Percentiles rank a stretch among this genome's conserved stretches.
phyloP scores from a whole-genome alignment of 2,113 vertebrate genomes.

The human (Homo sapiens) region DNA sequence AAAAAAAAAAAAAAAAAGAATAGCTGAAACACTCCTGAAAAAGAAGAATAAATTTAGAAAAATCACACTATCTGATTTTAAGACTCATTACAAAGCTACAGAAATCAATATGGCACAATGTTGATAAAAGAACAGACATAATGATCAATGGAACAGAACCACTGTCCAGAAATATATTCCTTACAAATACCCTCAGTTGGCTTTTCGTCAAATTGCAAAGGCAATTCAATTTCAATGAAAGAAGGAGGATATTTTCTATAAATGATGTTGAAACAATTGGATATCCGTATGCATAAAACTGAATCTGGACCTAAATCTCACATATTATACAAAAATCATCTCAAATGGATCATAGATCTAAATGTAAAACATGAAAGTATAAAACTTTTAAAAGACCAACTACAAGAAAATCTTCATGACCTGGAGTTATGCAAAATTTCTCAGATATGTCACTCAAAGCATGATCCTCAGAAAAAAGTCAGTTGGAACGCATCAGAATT shows the following conservation, averaged over 20 bases:
- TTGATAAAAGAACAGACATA: not conserved
- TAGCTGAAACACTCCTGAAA: not conserved
- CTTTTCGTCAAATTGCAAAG: not conserved
- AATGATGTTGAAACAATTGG: not conserved
- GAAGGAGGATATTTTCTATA: not conserved
- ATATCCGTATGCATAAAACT: not conserved
- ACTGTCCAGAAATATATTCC: not conserved
- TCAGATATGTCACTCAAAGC: not conserved
- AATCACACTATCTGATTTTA: not conserved
- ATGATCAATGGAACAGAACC: not conserved
- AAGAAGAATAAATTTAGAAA: not conserved
- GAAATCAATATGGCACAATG: not conserved
- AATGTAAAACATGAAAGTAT: not conserved
- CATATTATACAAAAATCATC: not conserved
- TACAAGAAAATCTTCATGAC: not conserved
- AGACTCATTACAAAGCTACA: not conserved
- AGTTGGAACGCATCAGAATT: not conserved
- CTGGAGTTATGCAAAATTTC: not conserved
- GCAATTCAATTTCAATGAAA: not conserved
- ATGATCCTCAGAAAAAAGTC: not conserved
- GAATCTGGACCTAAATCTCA: not conserved
- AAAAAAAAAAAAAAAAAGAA: slow-evolving; percentile 11
- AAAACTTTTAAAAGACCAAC: not conserved
- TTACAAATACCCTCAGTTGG: not conserved
- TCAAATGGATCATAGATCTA: not conserved